A percentile compares a stretch with the other conserved stretches of the same genome.
phyloP scores from a whole-genome alignment of 2,888 invertebrate species.

The Eupithecia vulgata region DNA sequence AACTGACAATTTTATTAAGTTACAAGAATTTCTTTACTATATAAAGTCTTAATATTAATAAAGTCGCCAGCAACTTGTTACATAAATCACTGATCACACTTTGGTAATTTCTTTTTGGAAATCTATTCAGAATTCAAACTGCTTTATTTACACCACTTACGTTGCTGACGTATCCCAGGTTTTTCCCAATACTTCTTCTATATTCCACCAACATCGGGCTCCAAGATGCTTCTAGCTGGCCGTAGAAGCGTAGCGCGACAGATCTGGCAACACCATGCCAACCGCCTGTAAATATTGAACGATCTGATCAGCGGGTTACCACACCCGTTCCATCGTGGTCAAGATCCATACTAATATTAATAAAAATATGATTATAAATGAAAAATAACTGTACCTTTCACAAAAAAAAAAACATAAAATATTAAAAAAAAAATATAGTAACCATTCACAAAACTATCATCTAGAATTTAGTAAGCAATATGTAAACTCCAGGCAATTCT shows the following conservation, averaged over 20 bases:
- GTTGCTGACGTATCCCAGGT: not conserved
- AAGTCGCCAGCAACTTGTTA: not conserved
- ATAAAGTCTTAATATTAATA: not conserved
- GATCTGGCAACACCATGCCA: conserved; percentile 83
- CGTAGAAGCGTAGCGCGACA: conserved; percentile 76
- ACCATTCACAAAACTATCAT: too few relatives aligned
- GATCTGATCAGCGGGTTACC: conserved; percentile 69
- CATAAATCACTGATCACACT: not conserved
- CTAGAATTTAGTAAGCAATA: too few relatives aligned
- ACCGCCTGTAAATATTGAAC: conserved; percentile 82
- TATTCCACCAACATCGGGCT: not conserved
- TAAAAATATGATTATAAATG: too few relatives aligned
- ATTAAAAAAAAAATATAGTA: too few relatives aligned
- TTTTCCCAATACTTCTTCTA: not conserved
- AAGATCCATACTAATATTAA: not conserved
- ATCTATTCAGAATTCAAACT: not conserved
- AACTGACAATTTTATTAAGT: not conserved
- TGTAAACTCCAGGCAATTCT: too few relatives aligned
- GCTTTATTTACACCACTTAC: not conserved
- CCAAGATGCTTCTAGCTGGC: conserved; percentile 21
- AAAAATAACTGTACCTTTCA: not conserved
- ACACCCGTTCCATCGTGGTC: conserved; percentile 59
- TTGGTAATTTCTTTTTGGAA: not conserved
- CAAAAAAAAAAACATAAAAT: too few relatives aligned
- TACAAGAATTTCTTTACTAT: not conserved